Percentiles rank a stretch among this genome's conserved stretches.
phyloP scores from a whole-genome alignment of 2,113 vertebrate genomes.

The Acrocephalus arundinaceus region DNA sequence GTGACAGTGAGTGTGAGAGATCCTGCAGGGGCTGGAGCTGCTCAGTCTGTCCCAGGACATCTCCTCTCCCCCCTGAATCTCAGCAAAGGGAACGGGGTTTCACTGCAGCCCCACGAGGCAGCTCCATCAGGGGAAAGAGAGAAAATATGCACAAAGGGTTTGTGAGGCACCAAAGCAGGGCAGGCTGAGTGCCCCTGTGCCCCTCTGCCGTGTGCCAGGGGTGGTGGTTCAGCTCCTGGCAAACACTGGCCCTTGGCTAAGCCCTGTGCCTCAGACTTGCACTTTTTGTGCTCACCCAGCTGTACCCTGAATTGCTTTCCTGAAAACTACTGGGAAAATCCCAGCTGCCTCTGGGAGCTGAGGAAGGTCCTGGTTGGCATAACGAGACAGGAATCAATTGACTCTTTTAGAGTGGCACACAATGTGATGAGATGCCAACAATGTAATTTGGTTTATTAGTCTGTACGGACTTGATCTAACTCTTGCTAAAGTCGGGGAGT shows the following conservation, averaged over 20 bases:
- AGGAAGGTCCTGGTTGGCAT: neutral
- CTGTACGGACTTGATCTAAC: conserved; percentile 48
- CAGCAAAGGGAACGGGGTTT: neutral
- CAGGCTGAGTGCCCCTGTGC: neutral
- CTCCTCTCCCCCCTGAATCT: neutral
- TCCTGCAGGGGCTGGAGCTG: neutral
- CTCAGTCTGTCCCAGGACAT: neutral
- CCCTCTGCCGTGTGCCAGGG: neutral
- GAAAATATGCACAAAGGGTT: neutral
- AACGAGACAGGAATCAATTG: neutral
- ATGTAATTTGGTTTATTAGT: conserved; percentile 36
- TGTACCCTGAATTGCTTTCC: neutral
- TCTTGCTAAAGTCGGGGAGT: conserved; percentile 40
- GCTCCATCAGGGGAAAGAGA: neutral
- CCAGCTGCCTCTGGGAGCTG: neutral
- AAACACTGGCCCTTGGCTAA: neutral
- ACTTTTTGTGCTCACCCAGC: neutral
- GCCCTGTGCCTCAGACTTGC: neutral
- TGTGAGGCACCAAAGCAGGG: neutral
- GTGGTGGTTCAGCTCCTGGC: neutral
- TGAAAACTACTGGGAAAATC: neutral
- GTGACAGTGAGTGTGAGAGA: neutral
- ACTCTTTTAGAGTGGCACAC: neutral
- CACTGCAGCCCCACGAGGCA: neutral
- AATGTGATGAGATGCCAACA: neutral